A percentile compares a stretch with the other conserved stretches of the same genome.
These are phyloP conservation scores for Psilopogon haemacephalus DNA, from an alignment of 2,113 vertebrate genomes.

Conservation along the genomic window DNA sequence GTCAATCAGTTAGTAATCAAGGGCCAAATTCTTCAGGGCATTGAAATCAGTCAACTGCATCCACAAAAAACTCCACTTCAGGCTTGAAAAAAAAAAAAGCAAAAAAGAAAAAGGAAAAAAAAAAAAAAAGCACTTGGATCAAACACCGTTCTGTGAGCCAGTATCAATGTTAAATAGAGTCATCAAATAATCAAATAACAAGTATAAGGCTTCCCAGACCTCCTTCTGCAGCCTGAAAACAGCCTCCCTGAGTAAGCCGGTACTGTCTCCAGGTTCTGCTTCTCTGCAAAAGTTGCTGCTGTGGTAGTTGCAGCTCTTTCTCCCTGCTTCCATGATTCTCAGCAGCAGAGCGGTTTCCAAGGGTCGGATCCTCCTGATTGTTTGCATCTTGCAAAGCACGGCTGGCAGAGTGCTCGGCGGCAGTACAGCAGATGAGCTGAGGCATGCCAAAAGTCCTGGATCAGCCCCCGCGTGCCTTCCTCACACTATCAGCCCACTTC, in stretches of 20 bases:
- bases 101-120: not conserved
- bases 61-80: not conserved
- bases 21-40: not conserved
- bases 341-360: not conserved
- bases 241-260: not conserved
- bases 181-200: not conserved
- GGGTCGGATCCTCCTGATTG: not conserved
- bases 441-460: not conserved
- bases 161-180: not conserved
- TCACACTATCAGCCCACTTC: not conserved
- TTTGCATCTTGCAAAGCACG: not conserved
- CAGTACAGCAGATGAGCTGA: not conserved
- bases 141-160: not conserved
- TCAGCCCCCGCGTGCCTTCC: not conserved
- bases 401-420: not conserved
- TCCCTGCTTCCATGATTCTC: not conserved
- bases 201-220: not conserved
- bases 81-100: not conserved
- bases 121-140: not conserved
- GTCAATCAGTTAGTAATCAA: not conserved
- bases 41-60: not conserved
- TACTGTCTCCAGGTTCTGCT: not conserved
- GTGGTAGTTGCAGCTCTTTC: not conserved
- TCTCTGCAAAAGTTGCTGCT: not conserved
- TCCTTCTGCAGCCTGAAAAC: not conserved